Percentiles rank a stretch among this genome's conserved stretches.
Evolutionary conservation across 35 echinoderm and acorn worm species (phyloP).

Genomic region (Patiria miniata): DNA sequence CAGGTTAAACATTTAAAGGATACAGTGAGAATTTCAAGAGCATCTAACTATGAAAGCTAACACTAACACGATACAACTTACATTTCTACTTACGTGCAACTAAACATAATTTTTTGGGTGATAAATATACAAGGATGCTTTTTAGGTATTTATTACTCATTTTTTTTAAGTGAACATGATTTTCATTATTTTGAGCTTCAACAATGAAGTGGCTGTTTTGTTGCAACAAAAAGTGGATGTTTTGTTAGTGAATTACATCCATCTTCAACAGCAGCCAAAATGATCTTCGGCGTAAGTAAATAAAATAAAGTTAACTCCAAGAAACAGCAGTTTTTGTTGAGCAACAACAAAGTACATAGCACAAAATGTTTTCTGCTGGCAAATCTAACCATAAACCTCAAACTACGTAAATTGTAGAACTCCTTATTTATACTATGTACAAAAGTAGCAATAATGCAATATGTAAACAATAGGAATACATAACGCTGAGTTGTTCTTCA

Average conservation of each 20-base stretch:
- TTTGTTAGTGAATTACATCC: background rate
- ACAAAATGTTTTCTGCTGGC: background rate
- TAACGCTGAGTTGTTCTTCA: conserved; percentile 10
- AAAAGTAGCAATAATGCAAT: background rate
- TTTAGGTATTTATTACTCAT: background rate
- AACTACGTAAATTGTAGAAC: background rate
- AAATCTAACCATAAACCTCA: background rate
- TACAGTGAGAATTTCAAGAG: background rate
- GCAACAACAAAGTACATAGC: no score
- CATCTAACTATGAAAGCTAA: background rate
- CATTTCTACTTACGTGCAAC: background rate
- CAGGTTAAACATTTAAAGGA: background rate
- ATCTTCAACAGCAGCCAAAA: background rate
- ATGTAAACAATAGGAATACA: conserved; percentile 16
- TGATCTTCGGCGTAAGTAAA: no score
- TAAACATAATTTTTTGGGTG: background rate
- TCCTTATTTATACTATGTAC: conserved; percentile 14
- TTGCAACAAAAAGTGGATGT: background rate
- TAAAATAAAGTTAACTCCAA: no score
- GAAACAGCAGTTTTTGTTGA: no score
- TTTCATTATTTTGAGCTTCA: no score
- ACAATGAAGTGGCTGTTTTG: no score
- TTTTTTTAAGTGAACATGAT: background rate
- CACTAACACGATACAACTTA: background rate
- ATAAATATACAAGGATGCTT: background rate